Evolutionary conservation across 2,113 vertebrate species (phyloP).

Genomic region (Zosterops borbonicus): DNA sequence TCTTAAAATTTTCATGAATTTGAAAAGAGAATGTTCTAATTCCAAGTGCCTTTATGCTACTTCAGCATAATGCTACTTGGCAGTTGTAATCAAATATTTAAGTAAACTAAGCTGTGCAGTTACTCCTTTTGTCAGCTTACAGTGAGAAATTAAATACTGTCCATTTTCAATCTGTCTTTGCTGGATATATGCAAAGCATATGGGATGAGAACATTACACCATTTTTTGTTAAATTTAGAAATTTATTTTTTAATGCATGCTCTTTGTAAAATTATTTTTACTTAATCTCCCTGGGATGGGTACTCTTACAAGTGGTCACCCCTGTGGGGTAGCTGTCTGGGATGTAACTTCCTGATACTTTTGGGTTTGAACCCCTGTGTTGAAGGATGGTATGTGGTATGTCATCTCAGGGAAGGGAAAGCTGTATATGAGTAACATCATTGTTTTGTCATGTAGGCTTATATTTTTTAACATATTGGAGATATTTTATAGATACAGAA

Average conservation of each 20-base stretch:
- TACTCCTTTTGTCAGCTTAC: not conserved
- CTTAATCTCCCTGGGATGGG: not conserved
- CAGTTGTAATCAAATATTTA: not conserved
- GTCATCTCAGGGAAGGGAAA: not conserved
- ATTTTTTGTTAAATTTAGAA: not conserved
- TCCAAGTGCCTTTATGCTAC: not conserved
- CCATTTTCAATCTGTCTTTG: not conserved
- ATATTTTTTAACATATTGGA: not conserved
- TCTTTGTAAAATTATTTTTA: not conserved
- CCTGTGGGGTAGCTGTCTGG: not conserved
- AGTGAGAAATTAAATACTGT: slow-evolving; percentile 1
- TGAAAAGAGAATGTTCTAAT: not conserved
- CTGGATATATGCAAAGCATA: not conserved
- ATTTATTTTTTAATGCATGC: not conserved
- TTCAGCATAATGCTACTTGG: not conserved
- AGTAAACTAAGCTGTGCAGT: not conserved
- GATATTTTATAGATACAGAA: not conserved
- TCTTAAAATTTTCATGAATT: not conserved
- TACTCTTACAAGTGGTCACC: not conserved
- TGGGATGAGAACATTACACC: not conserved
- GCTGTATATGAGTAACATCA: not conserved
- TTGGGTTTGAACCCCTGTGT: not conserved
- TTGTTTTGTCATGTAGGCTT: not conserved
- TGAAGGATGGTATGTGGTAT: not conserved
- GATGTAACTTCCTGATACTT: not conserved